Evolutionary conservation across 2,113 vertebrate genomes (phyloP), one percentile per base, ranked within the genome.

Genomic region (Zosterops lateralis): DNA sequence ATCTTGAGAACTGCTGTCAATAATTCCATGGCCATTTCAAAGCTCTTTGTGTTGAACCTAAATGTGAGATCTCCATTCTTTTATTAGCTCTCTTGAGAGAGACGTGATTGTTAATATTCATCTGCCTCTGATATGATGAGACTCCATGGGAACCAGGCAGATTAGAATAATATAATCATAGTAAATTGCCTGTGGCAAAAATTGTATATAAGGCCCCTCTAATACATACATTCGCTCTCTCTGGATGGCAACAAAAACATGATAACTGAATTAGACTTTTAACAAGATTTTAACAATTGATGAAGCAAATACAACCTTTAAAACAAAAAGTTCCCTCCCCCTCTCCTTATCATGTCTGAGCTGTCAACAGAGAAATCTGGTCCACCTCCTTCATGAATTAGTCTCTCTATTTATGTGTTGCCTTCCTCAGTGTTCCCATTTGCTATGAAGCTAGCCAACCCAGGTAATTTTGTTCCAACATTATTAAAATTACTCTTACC

Each of bases 401-500:
- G 47, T 89, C 86, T 76, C 72, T 80, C 48, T 93, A 10, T 89
- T 95, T 94, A 90, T 61, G 34, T 57, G 87, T 89, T 84, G 53
- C 84, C 62, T 71, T 91, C 74, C 61, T 73, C 86, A 78, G 48
- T 64, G 50, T 71, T 92, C 42, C 73, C 38, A 73, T 91, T 94
- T 86, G 56, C 87, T 56, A 64, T 4, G 7, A 93, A 86, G 65
- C 48, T 16, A 2, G 34, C 71, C 77, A 88, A 70, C 73, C 32
- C 54, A 84, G 66, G 56, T 82, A 67, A 84, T 93, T 94, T 92
- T 92, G 32, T 73, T 87, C 70, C 64, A 34, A 60, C 71, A 42
- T 96, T 97, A 96, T 97, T 96, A 95, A 96, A 96, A 96, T 89
- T 73, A 75, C 74, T 91, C 95, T 96, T 97, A 94, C 92, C 90